Evolutionary conservation across 2,113 vertebrate species (phyloP).

Genomic region (Perca fluviatilis): DNA sequence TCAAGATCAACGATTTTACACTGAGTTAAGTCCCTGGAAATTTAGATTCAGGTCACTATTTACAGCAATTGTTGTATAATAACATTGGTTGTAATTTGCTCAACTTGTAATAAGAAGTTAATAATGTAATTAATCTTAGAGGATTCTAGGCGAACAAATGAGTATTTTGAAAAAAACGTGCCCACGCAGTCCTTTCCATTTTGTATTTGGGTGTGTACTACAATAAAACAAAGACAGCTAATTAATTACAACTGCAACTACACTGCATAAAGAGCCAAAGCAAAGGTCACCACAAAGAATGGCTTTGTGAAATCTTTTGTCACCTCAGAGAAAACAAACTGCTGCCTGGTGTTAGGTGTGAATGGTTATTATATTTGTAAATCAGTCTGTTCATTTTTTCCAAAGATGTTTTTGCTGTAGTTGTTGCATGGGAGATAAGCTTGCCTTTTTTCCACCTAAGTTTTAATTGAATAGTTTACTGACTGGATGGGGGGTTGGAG

Average conservation of each 20-base stretch:
- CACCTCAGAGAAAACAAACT: background rate
- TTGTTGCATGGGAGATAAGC: background rate
- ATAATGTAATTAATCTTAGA: background rate
- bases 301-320: conserved; percentile 22
- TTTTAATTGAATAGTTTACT: background rate
- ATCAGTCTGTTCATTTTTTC: background rate
- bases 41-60: conserved; percentile 45
- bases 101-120: background rate
- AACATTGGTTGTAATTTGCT: conserved; percentile 1
- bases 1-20: conserved; percentile 43
- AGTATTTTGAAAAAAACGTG: background rate
- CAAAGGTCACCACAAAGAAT: conserved; percentile 44
- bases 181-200: background rate
- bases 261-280: conserved; percentile 32
- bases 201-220: conserved; percentile 11
- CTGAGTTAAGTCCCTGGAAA: conserved; percentile 18
- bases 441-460: conserved; percentile 2
- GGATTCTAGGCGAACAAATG: background rate
- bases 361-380: conserved; percentile 15
- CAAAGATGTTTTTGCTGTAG: background rate
- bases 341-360: background rate
- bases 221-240: conserved; percentile 14
- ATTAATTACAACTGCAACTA: conserved; percentile 42
- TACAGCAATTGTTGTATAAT: background rate
- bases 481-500: conserved; percentile 2